Conservation (phyloP, 2,113 vertebrate species). For the Labeo catla region DNA sequence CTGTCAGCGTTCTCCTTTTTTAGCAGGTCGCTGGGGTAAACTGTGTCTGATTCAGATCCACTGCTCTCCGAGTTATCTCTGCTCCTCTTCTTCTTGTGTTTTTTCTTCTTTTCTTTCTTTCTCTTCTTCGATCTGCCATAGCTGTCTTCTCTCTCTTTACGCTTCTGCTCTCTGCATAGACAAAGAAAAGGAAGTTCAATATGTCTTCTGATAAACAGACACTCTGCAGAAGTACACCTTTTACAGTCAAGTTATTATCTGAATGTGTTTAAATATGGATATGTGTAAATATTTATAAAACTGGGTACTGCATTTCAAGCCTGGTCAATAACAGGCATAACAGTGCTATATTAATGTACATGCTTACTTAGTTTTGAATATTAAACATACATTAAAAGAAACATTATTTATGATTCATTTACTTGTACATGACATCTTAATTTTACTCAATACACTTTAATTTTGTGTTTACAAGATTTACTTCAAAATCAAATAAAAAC, state of each 20-base stretch:
- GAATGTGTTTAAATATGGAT: neutral
- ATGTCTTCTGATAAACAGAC: neutral
- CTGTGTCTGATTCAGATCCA: constrained; percentile 69
- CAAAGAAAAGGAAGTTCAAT: neutral
- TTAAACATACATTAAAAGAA: too few relatives aligned
- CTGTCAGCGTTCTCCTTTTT: constrained; percentile 58
- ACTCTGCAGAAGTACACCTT: neutral
- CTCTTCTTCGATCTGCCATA: constrained; percentile 73
- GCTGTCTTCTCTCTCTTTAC: constrained; percentile 53
- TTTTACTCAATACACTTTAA: neutral
- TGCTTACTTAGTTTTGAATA: neutral
- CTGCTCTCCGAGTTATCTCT: constrained; percentile 69
- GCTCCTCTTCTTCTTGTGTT: constrained; percentile 78
- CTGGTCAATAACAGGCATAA: neutral
- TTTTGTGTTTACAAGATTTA: neutral
- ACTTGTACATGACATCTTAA: neutral
- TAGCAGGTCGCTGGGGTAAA: constrained; percentile 74
- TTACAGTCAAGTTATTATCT: neutral
- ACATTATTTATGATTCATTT: neutral
- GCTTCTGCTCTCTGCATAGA: constrained; percentile 58
- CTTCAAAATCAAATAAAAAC: neutral
- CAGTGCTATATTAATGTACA: neutral
- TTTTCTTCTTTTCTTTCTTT: constrained; percentile 80
- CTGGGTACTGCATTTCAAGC: neutral
- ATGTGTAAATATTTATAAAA: neutral